A percentile compares a stretch with the other conserved stretches of the same genome.
phyloP scores from a whole-genome alignment of 2,797 vertebrate species.

The Acanthurus lineatus region DNA sequence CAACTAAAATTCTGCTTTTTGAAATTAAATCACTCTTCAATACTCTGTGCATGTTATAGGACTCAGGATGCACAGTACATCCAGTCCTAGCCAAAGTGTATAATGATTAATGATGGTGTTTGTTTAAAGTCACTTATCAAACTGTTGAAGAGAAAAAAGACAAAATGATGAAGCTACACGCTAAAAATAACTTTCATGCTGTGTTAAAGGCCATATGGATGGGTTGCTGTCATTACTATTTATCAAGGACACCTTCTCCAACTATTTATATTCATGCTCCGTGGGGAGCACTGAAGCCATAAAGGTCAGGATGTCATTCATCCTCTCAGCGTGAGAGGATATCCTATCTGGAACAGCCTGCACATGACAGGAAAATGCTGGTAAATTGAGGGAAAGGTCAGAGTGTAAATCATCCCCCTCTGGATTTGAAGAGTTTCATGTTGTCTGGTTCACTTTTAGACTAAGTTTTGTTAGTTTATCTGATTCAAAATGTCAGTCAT shows the following conservation, averaged over 20 bases:
- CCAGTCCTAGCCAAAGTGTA: neutral
- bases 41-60: neutral
- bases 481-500: constrained; percentile 15
- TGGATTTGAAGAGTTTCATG: constrained; percentile 28
- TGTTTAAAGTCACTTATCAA: neutral
- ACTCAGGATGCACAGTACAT: neutral
- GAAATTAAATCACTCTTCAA: neutral
- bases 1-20: constrained; percentile 9
- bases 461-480: neutral
- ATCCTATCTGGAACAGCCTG: constrained; percentile 62
- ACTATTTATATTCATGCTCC: constrained; percentile 43
- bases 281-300: constrained; percentile 40
- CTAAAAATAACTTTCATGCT: neutral
- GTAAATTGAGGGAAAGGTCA: constrained; percentile 63
- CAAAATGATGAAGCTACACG: too few species aligned
- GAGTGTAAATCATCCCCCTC: constrained; percentile 55
- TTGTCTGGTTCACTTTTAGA: constrained; percentile 25
- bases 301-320: constrained; percentile 78
- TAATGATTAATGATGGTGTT: neutral
- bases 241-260: constrained; percentile 51
- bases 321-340: constrained; percentile 74
- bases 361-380: constrained; percentile 63
- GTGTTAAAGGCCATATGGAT: neutral
- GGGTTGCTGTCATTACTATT: constrained; percentile 27
- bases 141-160: neutral